Evolutionary conservation across 2,113 vertebrate genomes (phyloP).

Genomic region (Vidua chalybeata): DNA sequence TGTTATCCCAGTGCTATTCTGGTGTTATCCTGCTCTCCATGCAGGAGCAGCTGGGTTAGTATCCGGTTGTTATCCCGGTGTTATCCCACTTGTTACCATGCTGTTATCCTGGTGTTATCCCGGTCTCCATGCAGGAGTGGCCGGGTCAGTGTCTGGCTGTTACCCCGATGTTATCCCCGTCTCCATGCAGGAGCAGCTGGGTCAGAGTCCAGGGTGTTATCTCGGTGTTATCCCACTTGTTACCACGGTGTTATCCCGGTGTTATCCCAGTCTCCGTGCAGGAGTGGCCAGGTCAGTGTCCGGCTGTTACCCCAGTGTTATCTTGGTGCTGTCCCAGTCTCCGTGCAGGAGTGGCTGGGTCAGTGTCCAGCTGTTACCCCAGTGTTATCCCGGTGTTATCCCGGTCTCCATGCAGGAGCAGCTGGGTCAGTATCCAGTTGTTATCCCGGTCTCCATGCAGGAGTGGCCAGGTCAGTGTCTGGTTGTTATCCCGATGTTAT

Average conservation of each 20-base stretch:
- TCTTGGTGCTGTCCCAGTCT: not conserved
- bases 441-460: not conserved
- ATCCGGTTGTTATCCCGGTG: not conserved
- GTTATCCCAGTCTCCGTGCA: not conserved
- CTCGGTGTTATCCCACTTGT: no score
- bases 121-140: rapidly evolving
- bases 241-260: not conserved
- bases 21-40: rapidly evolving
- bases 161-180: not conserved
- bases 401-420: not conserved
- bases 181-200: rapidly evolving
- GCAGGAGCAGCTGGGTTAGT: rapidly evolving
- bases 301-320: not conserved
- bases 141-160: rapidly evolving
- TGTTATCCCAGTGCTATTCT: no score
- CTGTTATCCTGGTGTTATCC: not conserved
- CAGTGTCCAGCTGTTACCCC: not conserved
- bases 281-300: not conserved
- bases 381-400: not conserved
- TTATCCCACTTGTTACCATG: not conserved
- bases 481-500: not conserved
- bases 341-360: rapidly evolving
- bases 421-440: not conserved
- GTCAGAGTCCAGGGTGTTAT: not conserved
- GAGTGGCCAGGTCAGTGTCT: no score